Base-by-base conservation (phyloP, 2,888 invertebrate genomes). In the Drosophila neutralis region DNA sequence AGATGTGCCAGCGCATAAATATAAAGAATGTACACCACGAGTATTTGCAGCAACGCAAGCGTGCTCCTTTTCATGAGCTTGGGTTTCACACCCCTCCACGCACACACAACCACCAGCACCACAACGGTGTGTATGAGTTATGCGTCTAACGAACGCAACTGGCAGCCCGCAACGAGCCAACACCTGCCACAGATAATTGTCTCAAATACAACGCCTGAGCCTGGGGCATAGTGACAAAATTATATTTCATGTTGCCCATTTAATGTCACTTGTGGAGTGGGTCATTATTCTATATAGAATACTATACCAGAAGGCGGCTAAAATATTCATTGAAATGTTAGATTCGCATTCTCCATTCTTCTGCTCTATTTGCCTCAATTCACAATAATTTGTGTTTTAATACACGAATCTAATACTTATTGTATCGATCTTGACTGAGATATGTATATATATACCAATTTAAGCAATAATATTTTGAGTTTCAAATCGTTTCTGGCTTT, bases 91-190 rank as follows among this genome's bases (percentile, higher is more conserved):
- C 11, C 2, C 0, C 36, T 38, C 18, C 13, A 15, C 27, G 13
- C 21, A 24, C 21, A 40, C 42, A 31, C 10, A 33, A 33, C 33
- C 33, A 10, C 11, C 4, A 21, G 10, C 5, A 42, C 13, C 21
- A 42, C 78, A 68, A 80, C 71, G 65, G 80, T 73, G 74, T 82
- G 86, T 86, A 86, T 86, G 86, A 86, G 80, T 82, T 82, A 83
- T 86, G 76, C 53, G 71, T 49, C 59, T 48, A 36, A 58, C 61
- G 49, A 29, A 64, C 51, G 53, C 56, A 62, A 66, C 60, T 68
- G 67, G 57, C 76, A 63, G 66, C 62, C 62, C 27, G 6, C 38
- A 36, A 45, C 45, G 8, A 68, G 36, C 51, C 45, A 78, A 65
- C 76, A 78, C 79, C 78, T 78, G 78, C 62, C 76, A 38, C 57